A percentile compares a stretch with the other conserved stretches of the same genome.
Evolutionary conservation across 23 tunicate species (phyloP).

Genomic region (Trididemnum miniatum): DNA sequence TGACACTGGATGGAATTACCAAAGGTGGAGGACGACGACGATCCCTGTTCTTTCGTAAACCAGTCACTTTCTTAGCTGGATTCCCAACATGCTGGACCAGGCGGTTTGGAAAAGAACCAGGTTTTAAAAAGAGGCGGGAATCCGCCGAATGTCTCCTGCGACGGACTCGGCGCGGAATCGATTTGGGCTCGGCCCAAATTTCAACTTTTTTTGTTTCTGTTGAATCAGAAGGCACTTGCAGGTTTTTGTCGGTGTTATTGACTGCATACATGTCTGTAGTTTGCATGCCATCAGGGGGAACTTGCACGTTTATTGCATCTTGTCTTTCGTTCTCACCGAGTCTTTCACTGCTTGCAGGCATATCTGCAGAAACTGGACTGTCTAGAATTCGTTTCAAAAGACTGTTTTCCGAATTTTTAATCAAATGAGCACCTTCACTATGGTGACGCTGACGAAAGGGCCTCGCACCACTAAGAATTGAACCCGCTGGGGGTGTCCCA

Average conservation of each 20-base stretch:
- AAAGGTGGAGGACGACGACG: conserved; percentile 88
- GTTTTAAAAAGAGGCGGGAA: conserved; percentile 41
- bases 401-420: conserved; percentile 35
- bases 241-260: neutral
- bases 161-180: conserved; percentile 50
- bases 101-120: conserved; percentile 13
- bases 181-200: conserved; percentile 92
- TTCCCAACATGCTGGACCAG: neutral
- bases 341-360: neutral
- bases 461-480: conserved; percentile 47
- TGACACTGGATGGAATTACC: conserved; percentile 82
- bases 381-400: conserved; percentile 64
- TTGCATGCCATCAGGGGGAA: neutral
- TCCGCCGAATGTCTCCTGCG: conserved; percentile 78
- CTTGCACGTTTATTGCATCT: neutral
- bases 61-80: neutral
- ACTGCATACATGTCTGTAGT: neutral
- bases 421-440: conserved; percentile 87
- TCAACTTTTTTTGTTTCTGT: conserved; percentile 32
- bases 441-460: conserved; percentile 82
- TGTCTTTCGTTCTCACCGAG: neutral
- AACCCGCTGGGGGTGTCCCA: conserved; percentile 68
- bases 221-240: neutral
- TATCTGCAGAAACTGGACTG: conserved; percentile 47
- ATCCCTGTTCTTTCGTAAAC: conserved; percentile 30